phyloP scores from a whole-genome alignment of 1,140 invertebrate species.

The Formica exsecta region DNA sequence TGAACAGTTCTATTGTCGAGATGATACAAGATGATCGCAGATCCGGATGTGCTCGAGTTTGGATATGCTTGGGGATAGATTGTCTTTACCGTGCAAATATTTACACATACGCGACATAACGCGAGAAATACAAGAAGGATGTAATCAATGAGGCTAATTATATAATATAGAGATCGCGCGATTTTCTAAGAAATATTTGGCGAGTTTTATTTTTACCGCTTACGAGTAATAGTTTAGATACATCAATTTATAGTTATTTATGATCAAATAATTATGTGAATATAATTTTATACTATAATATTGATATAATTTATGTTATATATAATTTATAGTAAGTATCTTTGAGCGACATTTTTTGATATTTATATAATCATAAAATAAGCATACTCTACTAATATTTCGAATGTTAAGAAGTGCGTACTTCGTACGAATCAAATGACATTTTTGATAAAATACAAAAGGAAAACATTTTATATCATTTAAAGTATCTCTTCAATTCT shows the following conservation, averaged over 20 bases:
- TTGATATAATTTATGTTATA: background rate
- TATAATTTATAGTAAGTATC: conserved; percentile 4
- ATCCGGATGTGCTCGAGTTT: background rate
- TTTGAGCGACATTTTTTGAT: background rate
- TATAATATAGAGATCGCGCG: conserved; percentile 1
- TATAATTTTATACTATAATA: background rate
- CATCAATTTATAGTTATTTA: background rate
- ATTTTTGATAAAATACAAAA: background rate
- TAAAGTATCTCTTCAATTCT: too few species aligned
- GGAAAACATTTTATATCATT: background rate
- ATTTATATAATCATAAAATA: too few species aligned
- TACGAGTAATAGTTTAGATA: background rate
- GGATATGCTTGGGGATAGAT: conserved; percentile 4
- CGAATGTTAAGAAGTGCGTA: too few species aligned
- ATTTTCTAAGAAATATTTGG: background rate
- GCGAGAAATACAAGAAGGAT: background rate
- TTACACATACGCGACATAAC: conserved; percentile 28
- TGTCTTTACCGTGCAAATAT: conserved; percentile 32
- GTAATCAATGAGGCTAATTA: conserved; percentile 18
- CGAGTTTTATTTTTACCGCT: conserved; percentile 8
- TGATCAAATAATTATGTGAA: background rate
- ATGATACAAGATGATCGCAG: conserved; percentile 23
- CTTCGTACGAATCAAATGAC: background rate
- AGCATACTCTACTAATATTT: too few species aligned
- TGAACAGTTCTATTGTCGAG: conserved; percentile 12